These are phyloP conservation scores for Prolemur simus DNA, from an alignment of 2,113 vertebrate genomes.

Conservation along the genomic window DNA sequence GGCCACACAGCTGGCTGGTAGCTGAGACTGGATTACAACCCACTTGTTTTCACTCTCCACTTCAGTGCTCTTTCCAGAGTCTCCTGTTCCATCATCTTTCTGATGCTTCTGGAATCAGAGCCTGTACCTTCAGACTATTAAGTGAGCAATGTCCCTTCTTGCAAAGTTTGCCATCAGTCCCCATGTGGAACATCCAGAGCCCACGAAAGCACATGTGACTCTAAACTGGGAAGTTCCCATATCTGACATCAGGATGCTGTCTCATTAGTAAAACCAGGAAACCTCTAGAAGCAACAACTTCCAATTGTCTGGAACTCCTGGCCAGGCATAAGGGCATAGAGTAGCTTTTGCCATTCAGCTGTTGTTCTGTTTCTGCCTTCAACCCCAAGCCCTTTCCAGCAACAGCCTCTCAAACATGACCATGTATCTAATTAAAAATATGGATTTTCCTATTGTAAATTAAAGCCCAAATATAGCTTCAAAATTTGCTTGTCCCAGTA, in stretches of 20 bases:
- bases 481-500: slow-evolving; percentile 60
- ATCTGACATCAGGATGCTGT: background rate
- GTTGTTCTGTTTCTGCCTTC: background rate
- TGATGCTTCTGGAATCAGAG: background rate
- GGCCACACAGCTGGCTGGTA: background rate
- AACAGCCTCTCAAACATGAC: slow-evolving; percentile 4
- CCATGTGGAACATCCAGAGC: background rate
- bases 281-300: background rate
- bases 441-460: slow-evolving; percentile 63
- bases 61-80: background rate
- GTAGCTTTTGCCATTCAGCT: background rate
- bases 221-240: background rate
- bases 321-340: background rate
- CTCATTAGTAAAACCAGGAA: background rate
- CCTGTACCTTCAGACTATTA: background rate
- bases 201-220: background rate
- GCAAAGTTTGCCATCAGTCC: background rate
- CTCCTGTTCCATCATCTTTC: background rate
- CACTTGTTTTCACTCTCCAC: background rate
- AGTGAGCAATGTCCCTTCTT: background rate
- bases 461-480: slow-evolving; percentile 59
- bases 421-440: slow-evolving; percentile 67
- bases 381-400: slow-evolving; percentile 12
- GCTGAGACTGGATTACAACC: background rate
- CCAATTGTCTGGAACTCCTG: background rate